phyloP scores from a whole-genome alignment of 2,888 invertebrate genomes.

The Himalopsyche japonica region DNA sequence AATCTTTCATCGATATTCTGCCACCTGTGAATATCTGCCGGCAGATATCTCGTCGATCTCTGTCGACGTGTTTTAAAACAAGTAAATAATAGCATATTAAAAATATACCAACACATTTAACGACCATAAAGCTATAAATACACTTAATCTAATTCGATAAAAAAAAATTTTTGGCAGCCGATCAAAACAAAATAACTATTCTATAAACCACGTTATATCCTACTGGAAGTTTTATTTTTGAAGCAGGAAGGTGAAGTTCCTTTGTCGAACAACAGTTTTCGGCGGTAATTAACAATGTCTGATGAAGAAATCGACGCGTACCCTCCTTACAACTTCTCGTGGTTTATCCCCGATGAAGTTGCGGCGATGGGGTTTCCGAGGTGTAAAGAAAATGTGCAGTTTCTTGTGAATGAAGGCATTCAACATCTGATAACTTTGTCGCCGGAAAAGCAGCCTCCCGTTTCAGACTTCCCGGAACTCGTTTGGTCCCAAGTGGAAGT shows the following conservation, averaged over 20 bases:
- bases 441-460: slow-evolving; percentile 66
- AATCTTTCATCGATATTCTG: background rate
- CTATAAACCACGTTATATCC: slow-evolving; percentile 31
- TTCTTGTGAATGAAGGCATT: slow-evolving; percentile 64
- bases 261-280: background rate
- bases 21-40: background rate
- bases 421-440: slow-evolving; percentile 68
- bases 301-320: slow-evolving; percentile 56
- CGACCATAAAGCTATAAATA: background rate
- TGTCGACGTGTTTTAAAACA: background rate
- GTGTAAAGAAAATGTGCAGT: slow-evolving; percentile 61
- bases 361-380: slow-evolving; percentile 57
- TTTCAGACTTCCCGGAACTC: slow-evolving; percentile 57
- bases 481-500: slow-evolving; percentile 67
- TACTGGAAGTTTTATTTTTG: slow-evolving; percentile 23
- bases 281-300: slow-evolving; percentile 1
- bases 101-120: background rate
- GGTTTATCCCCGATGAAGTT: slow-evolving; percentile 67
- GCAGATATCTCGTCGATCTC: background rate
- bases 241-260: background rate
- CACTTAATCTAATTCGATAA: background rate
- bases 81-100: background rate
- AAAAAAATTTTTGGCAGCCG: slow-evolving; percentile 14
- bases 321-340: slow-evolving; percentile 70
- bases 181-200: slow-evolving; percentile 23